phyloP scores from a whole-genome alignment of 2,113 vertebrate species.

The Esox niger region DNA sequence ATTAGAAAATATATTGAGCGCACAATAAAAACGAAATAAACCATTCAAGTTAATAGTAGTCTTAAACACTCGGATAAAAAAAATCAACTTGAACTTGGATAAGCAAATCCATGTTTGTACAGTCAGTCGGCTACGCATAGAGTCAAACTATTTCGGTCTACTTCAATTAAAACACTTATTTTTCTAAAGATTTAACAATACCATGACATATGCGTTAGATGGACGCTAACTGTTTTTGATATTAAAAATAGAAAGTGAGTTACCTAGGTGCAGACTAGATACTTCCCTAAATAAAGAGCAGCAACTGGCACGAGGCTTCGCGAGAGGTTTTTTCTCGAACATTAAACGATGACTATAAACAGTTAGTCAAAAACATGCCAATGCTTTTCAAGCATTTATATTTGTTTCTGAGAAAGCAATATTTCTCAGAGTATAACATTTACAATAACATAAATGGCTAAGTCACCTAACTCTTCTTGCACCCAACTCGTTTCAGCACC shows the following conservation, averaged over 20 bases:
- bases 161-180: neutral
- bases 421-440: conserved; percentile 10
- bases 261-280: neutral
- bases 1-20: neutral
- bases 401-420: neutral
- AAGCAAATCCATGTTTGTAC: neutral
- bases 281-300: conserved; percentile 8
- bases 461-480: conserved; percentile 10
- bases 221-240: neutral
- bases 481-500: conserved; percentile 31
- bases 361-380: neutral
- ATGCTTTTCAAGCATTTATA: neutral
- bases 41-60: neutral
- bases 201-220: neutral
- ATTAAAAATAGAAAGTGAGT: neutral
- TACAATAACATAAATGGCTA: conserved; percentile 20
- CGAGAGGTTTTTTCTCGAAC: neutral
- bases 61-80: neutral
- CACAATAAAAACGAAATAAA: neutral
- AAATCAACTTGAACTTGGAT: conserved; percentile 9
- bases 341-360: neutral
- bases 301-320: neutral
- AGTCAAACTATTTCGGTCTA: neutral
- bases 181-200: conserved; percentile 1
- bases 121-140: neutral